Evolutionary conservation across 1,140 invertebrate species (phyloP), one percentile per base, ranked within the genome.

Genomic region (Drosophila kanapiae): DNA sequence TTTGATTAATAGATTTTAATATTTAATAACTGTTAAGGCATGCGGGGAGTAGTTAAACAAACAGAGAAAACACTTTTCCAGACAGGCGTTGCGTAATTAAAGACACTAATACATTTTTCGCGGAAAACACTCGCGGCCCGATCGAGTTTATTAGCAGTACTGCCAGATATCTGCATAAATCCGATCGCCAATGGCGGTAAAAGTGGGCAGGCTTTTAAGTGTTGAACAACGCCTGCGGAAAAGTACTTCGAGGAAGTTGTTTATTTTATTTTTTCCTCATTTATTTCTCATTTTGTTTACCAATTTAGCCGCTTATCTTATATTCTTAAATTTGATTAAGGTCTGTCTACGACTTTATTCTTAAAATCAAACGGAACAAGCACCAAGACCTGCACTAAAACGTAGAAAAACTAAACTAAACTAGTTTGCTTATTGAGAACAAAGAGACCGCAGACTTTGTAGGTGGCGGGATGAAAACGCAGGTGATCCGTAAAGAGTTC

Each of bases 1-100:
- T 75, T 83, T 83, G 69, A 83, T 83, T 70, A 83, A 83, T 83
- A 63, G 57, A 35, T 56, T 70, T 82, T 62, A 75, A 83, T 82
- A 82, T 75, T 83, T 75, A 79, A 83, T 79, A 62, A 54, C 60
- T 65, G 27, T 62, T 35, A 38, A 38, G 56, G 63, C 43, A 40
- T 60, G 63, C 13, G 27, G 9, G 13, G 29, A 57, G 40, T 31
- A 61, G 57, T 64, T 78, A 62, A n/a, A 48, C 18, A 38, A 18
- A 35, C 37, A 10, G 13, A 59, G 51, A 23, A 45, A 8, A 49
- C 13, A 27, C 8, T 0, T 70, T 23, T 11, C 7, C 6, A 16
- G 4, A 2, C 62, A 9, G 16, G 7, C 13, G 8, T 14, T 9
- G 53, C 14, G 14, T n/a, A 40, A 57, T 60, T 16, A 27, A 57